Evolutionary conservation across 2,888 invertebrate species (phyloP).

Genomic region (Scrobipalpa atriplicella): DNA sequence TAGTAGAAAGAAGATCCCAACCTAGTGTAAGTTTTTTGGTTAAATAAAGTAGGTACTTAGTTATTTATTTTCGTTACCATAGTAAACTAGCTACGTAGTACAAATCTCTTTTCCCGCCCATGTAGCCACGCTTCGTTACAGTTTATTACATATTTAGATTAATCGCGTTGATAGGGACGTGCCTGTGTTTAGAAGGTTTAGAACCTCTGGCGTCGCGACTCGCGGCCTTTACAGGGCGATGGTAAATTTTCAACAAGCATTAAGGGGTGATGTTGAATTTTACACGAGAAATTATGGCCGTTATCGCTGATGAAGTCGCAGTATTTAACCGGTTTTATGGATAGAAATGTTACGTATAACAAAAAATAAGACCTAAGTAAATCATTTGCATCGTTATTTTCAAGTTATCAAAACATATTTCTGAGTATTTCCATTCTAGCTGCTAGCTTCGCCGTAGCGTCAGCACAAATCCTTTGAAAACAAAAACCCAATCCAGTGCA

Average conservation of each 20-base stretch:
- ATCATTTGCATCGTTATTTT: no score
- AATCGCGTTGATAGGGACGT: slow-evolving; percentile 25
- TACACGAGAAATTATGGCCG: neutral
- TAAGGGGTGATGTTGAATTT: neutral
- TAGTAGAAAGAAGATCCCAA: no score
- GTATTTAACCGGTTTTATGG: no score
- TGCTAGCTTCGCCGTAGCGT: neutral
- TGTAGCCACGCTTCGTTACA: slow-evolving; percentile 32
- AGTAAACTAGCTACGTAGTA: neutral
- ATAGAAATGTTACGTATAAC: no score
- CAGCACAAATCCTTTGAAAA: slow-evolving; percentile 2
- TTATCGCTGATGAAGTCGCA: neutral
- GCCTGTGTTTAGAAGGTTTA: slow-evolving; percentile 23
- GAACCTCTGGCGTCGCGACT: neutral
- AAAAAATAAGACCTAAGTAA: no score
- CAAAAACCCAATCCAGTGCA: neutral
- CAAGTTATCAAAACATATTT: no score
- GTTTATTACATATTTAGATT: slow-evolving; percentile 33
- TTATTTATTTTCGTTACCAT: no score
- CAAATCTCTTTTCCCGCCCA: neutral
- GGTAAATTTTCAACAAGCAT: no score
- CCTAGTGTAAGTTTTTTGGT: no score
- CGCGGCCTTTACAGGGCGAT: no score
- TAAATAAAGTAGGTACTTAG: no score
- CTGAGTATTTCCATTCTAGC: neutral